Evolutionary conservation across 2,113 vertebrate species (phyloP), one percentile per base, ranked within the genome.

Genomic region (Oncorhynchus masou): DNA sequence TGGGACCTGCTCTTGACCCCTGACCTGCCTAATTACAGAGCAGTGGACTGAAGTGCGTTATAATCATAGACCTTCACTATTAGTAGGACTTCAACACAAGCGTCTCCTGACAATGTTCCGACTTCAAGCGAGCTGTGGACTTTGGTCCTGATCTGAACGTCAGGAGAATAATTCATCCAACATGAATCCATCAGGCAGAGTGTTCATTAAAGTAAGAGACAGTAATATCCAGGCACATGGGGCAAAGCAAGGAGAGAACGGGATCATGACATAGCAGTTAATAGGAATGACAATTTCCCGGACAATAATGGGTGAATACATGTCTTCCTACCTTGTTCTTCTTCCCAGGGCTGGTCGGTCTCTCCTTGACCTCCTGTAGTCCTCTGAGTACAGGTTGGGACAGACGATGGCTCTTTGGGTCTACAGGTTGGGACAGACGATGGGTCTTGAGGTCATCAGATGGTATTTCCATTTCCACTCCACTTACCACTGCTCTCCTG

Each of bases 401-500:
- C 5, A 34, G 1, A 34, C 31, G 31, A 34, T 34, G 31, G 31
- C 0, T 34, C 31, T 34, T 34, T 1, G 31, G 31, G 31, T 34
- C 31, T 2, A 85, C 2, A 2, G 94, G 93, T 80, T 95, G 94
- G 5, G 94, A 94, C 6, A 96, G 90, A 27, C 88, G 88, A 82
- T 91, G 93, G 45, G 91, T 92, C 71, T 92, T 95, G 73, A 90
- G 92, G 11, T 91, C 89, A 13, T 82, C 66, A 0, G 73, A n/a
- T 1, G 79, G 27, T 0, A 49, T 81, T 60, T 96, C 95, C 3
- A 91, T 74, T 11, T 97, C 96, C n/a, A 96, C 86, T 2, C 95
- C 96, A 20, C 95, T 98, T 25, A 96, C 96, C 78, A 99, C 95
- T 0, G 97, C 98, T 22, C 93, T 92, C 77, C 97, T 93, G 64